Conservation (phyloP, 64 coral and sea anemone species). For the Orbicella faveolata region DNA sequence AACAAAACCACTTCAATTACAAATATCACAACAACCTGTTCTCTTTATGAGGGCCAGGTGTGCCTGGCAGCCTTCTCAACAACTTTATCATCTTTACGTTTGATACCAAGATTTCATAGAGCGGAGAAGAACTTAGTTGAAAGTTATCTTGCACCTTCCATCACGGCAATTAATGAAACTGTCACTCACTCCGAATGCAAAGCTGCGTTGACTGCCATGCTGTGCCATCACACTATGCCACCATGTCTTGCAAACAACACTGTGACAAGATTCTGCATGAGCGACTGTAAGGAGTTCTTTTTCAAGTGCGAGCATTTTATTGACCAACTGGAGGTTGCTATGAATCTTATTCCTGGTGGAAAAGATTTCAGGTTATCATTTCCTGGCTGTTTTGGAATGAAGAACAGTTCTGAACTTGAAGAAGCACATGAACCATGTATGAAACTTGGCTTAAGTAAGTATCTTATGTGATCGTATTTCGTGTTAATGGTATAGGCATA, state of each 20-base stretch:
- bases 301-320: not conserved
- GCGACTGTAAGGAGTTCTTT: constrained; percentile 71
- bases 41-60: not conserved
- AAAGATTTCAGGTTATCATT: not conserved
- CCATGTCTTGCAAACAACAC: constrained; percentile 54
- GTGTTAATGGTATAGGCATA: no score
- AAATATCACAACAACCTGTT: not conserved
- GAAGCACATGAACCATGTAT: not conserved
- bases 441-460: not conserved
- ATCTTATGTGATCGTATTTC: not conserved
- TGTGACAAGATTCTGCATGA: constrained; percentile 58
- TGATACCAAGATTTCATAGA: constrained; percentile 3
- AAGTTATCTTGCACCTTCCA: not conserved
- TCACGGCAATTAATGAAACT: not conserved
- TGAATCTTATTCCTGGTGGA: not conserved
- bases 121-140: not conserved
- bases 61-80: not conserved
- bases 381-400: not conserved
- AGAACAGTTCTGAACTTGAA: not conserved
- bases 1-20: not conserved
- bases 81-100: not conserved
- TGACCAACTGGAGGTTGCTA: not conserved
- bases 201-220: constrained; percentile 34
- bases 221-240: constrained; percentile 82
- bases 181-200: constrained; percentile 35